Percentiles rank a stretch among this genome's conserved stretches.
Conservation (phyloP, 1,140 invertebrate genomes). For the Fopius arisanus region DNA sequence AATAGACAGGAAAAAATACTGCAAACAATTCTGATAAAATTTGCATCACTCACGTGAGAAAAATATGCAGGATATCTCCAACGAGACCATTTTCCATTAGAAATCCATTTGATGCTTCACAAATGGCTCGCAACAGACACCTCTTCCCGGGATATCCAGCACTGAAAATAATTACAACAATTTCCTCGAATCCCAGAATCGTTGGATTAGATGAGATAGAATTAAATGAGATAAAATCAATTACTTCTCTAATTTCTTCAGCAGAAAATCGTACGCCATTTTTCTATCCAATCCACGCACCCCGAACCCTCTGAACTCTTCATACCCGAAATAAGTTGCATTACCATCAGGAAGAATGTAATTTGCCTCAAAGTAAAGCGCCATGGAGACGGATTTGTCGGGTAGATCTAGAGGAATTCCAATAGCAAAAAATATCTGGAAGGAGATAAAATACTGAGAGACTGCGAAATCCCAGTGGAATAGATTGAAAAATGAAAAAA, state of each 20-base stretch:
- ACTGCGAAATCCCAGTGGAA: not conserved
- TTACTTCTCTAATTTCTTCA: constrained; percentile 55
- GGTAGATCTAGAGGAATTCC: constrained; percentile 57
- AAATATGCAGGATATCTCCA: constrained; percentile 59
- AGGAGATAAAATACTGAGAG: constrained; percentile 18
- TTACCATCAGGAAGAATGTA: constrained; percentile 50
- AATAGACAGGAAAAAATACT: constrained; percentile 20
- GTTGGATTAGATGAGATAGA: not conserved
- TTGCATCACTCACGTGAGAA: constrained; percentile 56
- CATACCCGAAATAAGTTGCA: constrained; percentile 34
- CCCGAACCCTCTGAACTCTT: constrained; percentile 36
- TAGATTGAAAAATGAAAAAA: too few relatives aligned
- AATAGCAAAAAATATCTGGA: constrained; percentile 60
- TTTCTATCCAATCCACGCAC: constrained; percentile 50
- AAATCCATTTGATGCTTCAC: constrained; percentile 55
- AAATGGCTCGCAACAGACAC: constrained; percentile 59
- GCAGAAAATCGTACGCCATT: constrained; percentile 50
- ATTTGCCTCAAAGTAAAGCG: constrained; percentile 62
- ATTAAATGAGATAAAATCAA: constrained; percentile 4
- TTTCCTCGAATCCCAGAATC: too few relatives aligned
- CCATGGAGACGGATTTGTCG: constrained; percentile 55
- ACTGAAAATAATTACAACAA: constrained; percentile 41
- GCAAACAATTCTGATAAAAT: not conserved
- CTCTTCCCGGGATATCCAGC: constrained; percentile 51
- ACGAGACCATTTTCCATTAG: constrained; percentile 55